These are phyloP conservation scores for Potamarius usumacintae DNA, from an alignment of 2,113 vertebrate species.

Conservation along the genomic window DNA sequence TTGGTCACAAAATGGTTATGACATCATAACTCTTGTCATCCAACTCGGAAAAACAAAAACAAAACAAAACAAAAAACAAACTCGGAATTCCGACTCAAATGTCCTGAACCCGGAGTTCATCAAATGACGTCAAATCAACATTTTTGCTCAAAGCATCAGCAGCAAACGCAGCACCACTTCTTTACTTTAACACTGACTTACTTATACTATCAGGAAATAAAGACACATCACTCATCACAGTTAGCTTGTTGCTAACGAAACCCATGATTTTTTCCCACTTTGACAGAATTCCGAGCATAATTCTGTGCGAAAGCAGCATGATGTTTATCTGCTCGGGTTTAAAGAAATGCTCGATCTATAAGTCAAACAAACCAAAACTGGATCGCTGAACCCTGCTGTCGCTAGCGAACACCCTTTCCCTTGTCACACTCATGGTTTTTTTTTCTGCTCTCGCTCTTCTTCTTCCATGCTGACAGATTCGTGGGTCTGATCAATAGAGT, in stretches of 20 bases:
- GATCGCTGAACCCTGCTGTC: not conserved
- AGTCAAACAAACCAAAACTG: not conserved
- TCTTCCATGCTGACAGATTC: constrained; percentile 49
- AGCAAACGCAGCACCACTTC: too few species aligned
- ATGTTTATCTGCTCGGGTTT: not conserved
- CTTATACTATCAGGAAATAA: not conserved
- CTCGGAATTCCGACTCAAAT: not conserved
- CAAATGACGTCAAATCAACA: not conserved
- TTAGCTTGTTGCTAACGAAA: not conserved
- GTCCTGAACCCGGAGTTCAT: not conserved
- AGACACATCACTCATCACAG: not conserved
- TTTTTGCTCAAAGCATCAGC: not conserved
- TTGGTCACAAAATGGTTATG: not conserved
- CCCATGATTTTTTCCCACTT: not conserved
- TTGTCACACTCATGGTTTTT: constrained; percentile 9
- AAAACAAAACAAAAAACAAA: not conserved
- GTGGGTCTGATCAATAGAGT: constrained; percentile 54
- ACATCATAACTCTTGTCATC: not conserved
- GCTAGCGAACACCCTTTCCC: not conserved
- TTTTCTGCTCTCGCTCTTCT: constrained; percentile 42
- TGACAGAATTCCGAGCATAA: not conserved
- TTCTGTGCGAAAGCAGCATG: not conserved
- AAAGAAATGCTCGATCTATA: not conserved
- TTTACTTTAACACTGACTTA: not conserved
- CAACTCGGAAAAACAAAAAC: not conserved